A percentile compares a stretch with the other conserved stretches of the same genome.
phyloP scores from a whole-genome alignment of 1,140 invertebrate genomes.

The Rhysida immarginata region DNA sequence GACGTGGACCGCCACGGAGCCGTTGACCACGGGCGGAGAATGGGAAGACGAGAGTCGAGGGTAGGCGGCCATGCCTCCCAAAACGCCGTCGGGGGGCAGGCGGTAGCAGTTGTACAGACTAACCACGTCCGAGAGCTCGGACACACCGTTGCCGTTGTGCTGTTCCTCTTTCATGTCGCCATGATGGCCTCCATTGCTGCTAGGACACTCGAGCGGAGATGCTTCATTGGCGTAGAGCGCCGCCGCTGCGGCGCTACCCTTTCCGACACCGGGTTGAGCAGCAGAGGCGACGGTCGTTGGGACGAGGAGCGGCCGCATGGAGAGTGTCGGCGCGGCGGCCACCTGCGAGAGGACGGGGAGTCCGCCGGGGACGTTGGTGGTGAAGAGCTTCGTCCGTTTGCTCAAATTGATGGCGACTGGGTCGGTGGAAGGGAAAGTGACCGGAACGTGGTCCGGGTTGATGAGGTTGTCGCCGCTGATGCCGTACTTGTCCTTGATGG shows the following conservation, averaged over 20 bases:
- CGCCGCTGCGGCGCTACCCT: too few relatives aligned
- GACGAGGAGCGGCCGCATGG: background rate
- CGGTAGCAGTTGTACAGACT: background rate
- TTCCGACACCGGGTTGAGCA: background rate
- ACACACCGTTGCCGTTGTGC: background rate
- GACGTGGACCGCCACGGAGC: background rate
- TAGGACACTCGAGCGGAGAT: too few relatives aligned
- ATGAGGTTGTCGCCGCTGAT: constrained; percentile 71
- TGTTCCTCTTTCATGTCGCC: background rate
- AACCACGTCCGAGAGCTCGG: background rate
- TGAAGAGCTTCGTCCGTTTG: constrained; percentile 8
- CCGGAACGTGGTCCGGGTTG: constrained; percentile 70
- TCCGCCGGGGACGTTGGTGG: background rate
- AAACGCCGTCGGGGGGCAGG: background rate
- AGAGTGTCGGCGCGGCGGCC: constrained; percentile 13
- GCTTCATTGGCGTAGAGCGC: too few relatives aligned
- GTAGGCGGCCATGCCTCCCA: background rate
- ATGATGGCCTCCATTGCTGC: background rate
- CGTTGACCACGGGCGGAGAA: background rate
- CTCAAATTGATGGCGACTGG: constrained; percentile 11
- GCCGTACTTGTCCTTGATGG: constrained; percentile 84
- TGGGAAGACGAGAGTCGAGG: background rate
- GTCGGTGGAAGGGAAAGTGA: constrained; percentile 22
- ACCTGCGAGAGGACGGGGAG: background rate
- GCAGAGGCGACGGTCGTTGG: too few relatives aligned